phyloP scores from a whole-genome alignment of 2,888 invertebrate species.

The Metallyticus violacea region DNA sequence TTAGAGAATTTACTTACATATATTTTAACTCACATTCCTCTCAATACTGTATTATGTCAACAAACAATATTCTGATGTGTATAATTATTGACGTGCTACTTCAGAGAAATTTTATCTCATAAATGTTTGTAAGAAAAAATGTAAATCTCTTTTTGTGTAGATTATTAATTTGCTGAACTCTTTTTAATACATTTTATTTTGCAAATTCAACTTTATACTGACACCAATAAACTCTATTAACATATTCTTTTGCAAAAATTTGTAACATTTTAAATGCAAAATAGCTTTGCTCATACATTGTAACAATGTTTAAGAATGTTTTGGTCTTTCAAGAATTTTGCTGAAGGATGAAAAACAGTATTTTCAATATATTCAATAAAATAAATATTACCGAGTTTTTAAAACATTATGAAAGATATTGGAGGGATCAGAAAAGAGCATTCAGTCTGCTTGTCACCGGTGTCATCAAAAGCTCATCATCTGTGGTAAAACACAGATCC shows the following conservation, averaged over 20 bases:
- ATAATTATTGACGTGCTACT: too few relatives aligned
- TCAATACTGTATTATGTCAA: too few relatives aligned
- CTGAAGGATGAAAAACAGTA: not conserved
- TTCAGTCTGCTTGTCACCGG: not conserved
- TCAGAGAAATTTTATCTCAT: too few relatives aligned
- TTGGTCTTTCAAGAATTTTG: not conserved
- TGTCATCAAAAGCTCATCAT: not conserved
- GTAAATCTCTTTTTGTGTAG: not conserved
- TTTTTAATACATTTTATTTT: not conserved
- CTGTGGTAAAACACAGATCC: too few relatives aligned
- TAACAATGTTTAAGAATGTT: not conserved
- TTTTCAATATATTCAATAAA: not conserved
- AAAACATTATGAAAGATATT: not conserved
- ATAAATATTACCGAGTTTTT: too few relatives aligned
- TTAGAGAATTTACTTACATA: too few relatives aligned
- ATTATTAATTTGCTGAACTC: not conserved
- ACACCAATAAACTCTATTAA: not conserved
- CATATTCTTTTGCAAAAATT: not conserved
- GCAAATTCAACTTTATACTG: not conserved
- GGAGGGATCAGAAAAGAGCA: not conserved
- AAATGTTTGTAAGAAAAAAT: too few relatives aligned
- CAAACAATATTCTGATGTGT: too few relatives aligned
- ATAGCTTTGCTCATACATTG: not conserved
- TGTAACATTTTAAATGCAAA: not conserved
- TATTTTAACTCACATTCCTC: too few relatives aligned